Evolutionary conservation across 2,888 invertebrate genomes (phyloP).

Genomic region (Anorthoa munda): DNA sequence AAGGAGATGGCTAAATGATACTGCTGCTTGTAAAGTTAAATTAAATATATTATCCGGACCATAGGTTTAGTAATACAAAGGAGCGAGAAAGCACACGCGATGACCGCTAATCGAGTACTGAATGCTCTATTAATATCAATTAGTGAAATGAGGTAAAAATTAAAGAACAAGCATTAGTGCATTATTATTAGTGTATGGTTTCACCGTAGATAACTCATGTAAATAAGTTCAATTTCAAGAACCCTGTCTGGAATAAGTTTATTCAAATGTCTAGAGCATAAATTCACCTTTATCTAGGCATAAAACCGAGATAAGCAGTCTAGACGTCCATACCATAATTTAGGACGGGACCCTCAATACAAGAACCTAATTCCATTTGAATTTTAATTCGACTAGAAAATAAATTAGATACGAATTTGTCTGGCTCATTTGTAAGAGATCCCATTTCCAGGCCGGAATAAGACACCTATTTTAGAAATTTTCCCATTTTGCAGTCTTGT

Average conservation of each 20-base stretch:
- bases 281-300: constrained; percentile 54
- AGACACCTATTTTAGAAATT: constrained; percentile 75
- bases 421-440: constrained; percentile 65
- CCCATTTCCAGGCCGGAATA: constrained; percentile 59
- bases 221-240: constrained; percentile 20
- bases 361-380: constrained; percentile 69
- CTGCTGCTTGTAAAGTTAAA: no score
- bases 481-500: constrained; percentile 74
- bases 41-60: no score
- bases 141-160: no score
- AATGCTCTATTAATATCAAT: no score
- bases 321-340: constrained; percentile 67
- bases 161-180: no score
- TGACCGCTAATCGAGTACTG: no score
- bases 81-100: no score
- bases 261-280: constrained; percentile 46
- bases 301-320: constrained; percentile 61
- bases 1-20: no score
- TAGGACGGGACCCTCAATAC: constrained; percentile 59
- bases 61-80: no score
- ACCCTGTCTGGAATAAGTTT: constrained; percentile 11
- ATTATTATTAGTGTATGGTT: no score
- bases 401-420: constrained; percentile 76
- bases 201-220: constrained; percentile 21
- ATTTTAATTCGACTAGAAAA: constrained; percentile 72